These are phyloP conservation scores for Oncorhynchus nerka DNA, from an alignment of 2,113 vertebrate species.

Conservation along the genomic window DNA sequence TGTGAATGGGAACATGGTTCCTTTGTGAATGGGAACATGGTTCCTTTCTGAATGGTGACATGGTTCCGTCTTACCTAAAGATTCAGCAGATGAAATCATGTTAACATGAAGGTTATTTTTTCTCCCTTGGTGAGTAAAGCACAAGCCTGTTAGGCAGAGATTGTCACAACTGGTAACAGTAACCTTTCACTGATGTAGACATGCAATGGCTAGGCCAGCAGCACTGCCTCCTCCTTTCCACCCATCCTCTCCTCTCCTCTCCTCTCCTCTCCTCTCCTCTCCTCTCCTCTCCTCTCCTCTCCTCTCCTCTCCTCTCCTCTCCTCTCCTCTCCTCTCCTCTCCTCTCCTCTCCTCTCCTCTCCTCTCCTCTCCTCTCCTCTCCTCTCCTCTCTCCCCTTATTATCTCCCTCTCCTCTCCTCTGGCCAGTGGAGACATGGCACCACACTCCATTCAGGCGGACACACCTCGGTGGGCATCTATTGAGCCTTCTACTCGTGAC, in stretches of 20 bases:
- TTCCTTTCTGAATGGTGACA: not conserved
- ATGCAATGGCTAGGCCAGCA: constrained; percentile 68
- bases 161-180: constrained; percentile 70
- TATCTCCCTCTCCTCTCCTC: not conserved
- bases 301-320: no score
- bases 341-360: not conserved
- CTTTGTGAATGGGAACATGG: no score
- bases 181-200: constrained; percentile 72
- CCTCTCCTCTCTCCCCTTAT: no score
- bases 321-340: no score
- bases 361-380: not conserved
- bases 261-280: no score
- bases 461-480: constrained; percentile 13
- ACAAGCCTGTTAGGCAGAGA: constrained; percentile 62
- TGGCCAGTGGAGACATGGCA: no score
- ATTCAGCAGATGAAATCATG: constrained; percentile 25
- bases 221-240: constrained; percentile 31
- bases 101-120: constrained; percentile 22
- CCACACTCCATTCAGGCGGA: not conserved
- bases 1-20: no score
- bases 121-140: constrained; percentile 37
- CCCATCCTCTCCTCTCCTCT: not conserved
- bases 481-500: not conserved
- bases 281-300: no score
- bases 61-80: not conserved